Evolutionary conservation across 2,797 vertebrate genomes (phyloP).

Genomic region (Pangasius larnaudii): DNA sequence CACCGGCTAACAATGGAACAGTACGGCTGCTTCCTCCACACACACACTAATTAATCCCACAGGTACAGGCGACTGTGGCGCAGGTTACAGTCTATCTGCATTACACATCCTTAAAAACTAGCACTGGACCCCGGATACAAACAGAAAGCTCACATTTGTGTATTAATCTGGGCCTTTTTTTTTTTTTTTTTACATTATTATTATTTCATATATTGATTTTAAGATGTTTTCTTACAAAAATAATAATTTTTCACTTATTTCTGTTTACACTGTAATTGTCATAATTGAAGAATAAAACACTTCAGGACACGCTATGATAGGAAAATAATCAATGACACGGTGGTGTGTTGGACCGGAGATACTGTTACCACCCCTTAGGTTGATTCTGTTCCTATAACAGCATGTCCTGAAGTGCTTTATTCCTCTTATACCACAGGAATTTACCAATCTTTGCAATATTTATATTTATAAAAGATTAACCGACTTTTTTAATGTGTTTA

Average conservation of each 20-base stretch:
- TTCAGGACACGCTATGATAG: neutral
- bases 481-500: neutral
- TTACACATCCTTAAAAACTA: slow-evolving; percentile 1
- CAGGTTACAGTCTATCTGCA: slow-evolving; percentile 31
- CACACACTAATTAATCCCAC: slow-evolving; percentile 54
- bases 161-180: neutral
- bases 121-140: neutral
- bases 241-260: neutral
- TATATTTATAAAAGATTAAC: neutral
- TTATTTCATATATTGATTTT: neutral
- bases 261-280: neutral
- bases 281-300: neutral
- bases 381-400: neutral
- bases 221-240: neutral
- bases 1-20: slow-evolving; percentile 37
- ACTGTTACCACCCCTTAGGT: neutral
- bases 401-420: neutral
- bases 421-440: neutral
- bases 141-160: neutral
- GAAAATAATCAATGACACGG: neutral
- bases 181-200: no score
- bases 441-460: neutral
- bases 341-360: no score
- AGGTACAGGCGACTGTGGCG: slow-evolving; percentile 24
- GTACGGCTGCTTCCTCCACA: slow-evolving; percentile 42